These are phyloP conservation scores for Meloe dianella DNA, from an alignment of 2,888 invertebrate genomes.

Conservation along the genomic window DNA sequence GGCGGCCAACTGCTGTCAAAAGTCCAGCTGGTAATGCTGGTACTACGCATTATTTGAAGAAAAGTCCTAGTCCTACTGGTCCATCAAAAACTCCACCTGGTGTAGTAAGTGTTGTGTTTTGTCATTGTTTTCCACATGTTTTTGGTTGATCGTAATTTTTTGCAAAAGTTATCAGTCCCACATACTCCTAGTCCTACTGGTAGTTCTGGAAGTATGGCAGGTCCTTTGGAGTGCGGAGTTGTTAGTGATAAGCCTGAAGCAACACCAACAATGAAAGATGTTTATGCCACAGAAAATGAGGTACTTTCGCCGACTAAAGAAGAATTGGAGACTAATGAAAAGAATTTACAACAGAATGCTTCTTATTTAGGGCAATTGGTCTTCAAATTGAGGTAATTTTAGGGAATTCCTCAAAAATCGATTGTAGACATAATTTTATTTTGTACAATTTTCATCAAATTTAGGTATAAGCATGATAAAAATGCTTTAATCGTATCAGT, in stretches of 20 bases:
- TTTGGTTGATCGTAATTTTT: not conserved
- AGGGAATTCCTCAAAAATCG: not conserved
- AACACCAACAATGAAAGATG: conserved; percentile 56
- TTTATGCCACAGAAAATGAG: conserved; percentile 61
- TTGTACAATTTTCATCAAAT: no score
- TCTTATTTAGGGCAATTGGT: conserved; percentile 85
- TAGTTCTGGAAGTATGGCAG: conserved; percentile 54
- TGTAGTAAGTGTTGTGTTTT: conserved; percentile 9
- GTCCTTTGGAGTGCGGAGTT: conserved; percentile 54
- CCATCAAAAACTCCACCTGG: conserved; percentile 66
- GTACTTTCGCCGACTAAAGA: conserved; percentile 61
- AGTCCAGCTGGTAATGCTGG: conserved; percentile 76
- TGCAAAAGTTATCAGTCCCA: conserved; percentile 54
- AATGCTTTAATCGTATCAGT: conserved; percentile 92
- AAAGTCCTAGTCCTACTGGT: conserved; percentile 88
- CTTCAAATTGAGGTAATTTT: conserved; percentile 78
- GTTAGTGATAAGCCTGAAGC: conserved; percentile 46
- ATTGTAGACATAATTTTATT: conserved; percentile 7
- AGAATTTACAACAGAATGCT: conserved; percentile 64
- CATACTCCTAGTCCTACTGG: conserved; percentile 59
- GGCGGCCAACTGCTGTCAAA: conserved; percentile 81
- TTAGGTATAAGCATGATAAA: conserved; percentile 86
- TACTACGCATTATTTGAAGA: conserved; percentile 81
- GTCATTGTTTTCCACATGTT: not conserved
- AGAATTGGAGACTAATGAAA: conserved; percentile 66